Conservation (phyloP, 2,888 invertebrate genomes). For the Ormyrus thymus region DNA sequence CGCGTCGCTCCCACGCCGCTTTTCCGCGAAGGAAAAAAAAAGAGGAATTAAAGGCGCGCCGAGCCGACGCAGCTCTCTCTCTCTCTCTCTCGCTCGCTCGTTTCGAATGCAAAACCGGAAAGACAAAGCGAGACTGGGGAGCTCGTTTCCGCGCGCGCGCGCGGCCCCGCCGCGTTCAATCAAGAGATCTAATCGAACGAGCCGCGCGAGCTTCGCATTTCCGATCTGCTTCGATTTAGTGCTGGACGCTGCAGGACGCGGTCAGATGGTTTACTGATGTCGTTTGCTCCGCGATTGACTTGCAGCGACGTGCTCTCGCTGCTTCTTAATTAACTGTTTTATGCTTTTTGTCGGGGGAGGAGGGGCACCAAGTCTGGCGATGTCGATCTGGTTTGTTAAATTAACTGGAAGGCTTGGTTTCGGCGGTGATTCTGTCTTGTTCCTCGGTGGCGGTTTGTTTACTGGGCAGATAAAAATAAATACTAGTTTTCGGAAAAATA, state of each 20-base stretch:
- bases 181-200: constrained; percentile 26
- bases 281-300: neutral
- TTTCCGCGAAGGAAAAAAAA: neutral
- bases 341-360: too few species aligned
- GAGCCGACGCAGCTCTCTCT: too few species aligned
- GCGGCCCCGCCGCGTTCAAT: constrained; percentile 10
- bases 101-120: neutral
- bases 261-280: neutral
- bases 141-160: neutral
- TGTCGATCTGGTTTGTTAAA: too few species aligned
- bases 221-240: neutral
- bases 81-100: neutral
- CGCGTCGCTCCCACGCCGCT: neutral
- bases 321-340: too few species aligned
- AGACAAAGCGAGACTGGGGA: neutral
- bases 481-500: too few species aligned
- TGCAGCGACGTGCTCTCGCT: too few species aligned
- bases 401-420: too few species aligned
- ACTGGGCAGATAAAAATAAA: too few species aligned
- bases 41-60: too few species aligned
- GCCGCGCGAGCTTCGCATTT: neutral
- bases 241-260: neutral
- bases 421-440: too few species aligned
- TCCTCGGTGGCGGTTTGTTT: too few species aligned
- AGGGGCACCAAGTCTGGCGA: too few species aligned